phyloP scores from a whole-genome alignment of 2,113 vertebrate species.

The Gadus chalcogrammus region DNA sequence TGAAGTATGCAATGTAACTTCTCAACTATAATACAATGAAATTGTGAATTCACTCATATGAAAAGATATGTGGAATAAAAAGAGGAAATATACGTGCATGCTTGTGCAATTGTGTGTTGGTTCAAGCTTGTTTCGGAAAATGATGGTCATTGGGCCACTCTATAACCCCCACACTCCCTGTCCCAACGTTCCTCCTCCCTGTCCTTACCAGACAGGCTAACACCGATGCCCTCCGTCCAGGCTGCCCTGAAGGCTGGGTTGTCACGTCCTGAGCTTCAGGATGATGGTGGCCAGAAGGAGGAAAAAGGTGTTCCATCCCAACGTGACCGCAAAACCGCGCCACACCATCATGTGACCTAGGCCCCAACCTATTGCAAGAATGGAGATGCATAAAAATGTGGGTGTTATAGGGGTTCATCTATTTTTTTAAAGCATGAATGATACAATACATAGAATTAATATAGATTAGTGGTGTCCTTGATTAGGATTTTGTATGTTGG shows the following conservation, averaged over 20 bases:
- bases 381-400: too few relatives aligned
- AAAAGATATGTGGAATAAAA: conserved; percentile 12
- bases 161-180: too few relatives aligned
- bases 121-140: not conserved
- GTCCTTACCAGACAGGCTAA: conserved; percentile 21
- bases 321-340: conserved; percentile 72
- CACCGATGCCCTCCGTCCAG: not conserved
- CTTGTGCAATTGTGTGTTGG: conserved; percentile 16
- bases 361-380: conserved; percentile 68
- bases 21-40: too few relatives aligned
- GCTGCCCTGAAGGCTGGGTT: not conserved
- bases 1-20: too few relatives aligned
- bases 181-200: not conserved
- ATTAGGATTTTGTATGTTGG: too few relatives aligned
- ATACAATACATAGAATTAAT: too few relatives aligned
- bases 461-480: too few relatives aligned
- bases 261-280: conserved; percentile 73
- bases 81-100: not conserved
- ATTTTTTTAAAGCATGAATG: too few relatives aligned
- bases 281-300: conserved; percentile 75
- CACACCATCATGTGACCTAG: conserved; percentile 74
- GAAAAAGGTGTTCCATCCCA: conserved; percentile 79
- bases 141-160: too few relatives aligned
- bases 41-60: conserved; percentile 7
- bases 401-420: too few relatives aligned